Evolutionary conservation across 2,113 vertebrate genomes (phyloP).

Genomic region (Ictalurus furcatus): DNA sequence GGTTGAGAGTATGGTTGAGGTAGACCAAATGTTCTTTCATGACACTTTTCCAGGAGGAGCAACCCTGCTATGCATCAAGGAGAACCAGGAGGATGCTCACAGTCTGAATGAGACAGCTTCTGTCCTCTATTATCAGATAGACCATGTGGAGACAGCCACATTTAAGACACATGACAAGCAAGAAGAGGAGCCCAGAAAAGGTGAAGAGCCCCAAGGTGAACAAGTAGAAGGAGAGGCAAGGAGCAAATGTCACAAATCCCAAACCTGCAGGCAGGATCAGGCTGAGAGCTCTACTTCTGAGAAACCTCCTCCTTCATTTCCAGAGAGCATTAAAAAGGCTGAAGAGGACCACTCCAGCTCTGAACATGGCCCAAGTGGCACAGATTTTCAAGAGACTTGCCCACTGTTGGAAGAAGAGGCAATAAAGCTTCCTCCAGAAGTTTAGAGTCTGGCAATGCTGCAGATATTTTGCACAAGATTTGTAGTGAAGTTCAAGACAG

Average conservation of each 20-base stretch:
- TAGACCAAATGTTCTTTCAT: slow-evolving; percentile 80
- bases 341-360: slow-evolving; percentile 42
- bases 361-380: slow-evolving; percentile 44
- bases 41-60: slow-evolving; percentile 82
- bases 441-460: slow-evolving; percentile 65
- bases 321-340: slow-evolving; percentile 41
- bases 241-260: slow-evolving; percentile 49
- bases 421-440: slow-evolving; percentile 65
- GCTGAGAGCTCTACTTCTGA: slow-evolving; percentile 46
- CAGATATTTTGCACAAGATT: slow-evolving; percentile 81
- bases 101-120: slow-evolving; percentile 74
- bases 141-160: slow-evolving; percentile 67
- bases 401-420: slow-evolving; percentile 53
- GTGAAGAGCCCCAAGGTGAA: slow-evolving; percentile 35
- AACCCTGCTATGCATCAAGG: slow-evolving; percentile 84
- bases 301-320: slow-evolving; percentile 47
- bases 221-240: slow-evolving; percentile 30
- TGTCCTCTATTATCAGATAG: slow-evolving; percentile 84
- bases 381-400: slow-evolving; percentile 55
- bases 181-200: slow-evolving; percentile 15
- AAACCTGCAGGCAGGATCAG: slow-evolving; percentile 50
- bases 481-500: slow-evolving; percentile 67
- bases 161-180: slow-evolving; percentile 58
- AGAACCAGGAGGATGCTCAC: slow-evolving; percentile 71
- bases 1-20: slow-evolving; percentile 52